phyloP scores from a whole-genome alignment of 1,140 invertebrate species.

The Papilio polytes region DNA sequence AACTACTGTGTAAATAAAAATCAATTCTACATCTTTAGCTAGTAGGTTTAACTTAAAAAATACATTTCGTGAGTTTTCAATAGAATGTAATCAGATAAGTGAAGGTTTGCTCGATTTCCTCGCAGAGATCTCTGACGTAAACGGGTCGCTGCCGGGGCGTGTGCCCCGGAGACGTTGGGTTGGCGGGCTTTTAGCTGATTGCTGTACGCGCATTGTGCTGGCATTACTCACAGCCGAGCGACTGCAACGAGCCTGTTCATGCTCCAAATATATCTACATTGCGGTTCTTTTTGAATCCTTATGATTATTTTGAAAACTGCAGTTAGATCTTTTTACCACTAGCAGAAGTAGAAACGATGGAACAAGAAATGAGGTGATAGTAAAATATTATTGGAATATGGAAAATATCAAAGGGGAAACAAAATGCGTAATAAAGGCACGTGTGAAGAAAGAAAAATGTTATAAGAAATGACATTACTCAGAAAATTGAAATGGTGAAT shows the following conservation, averaged over 20 bases:
- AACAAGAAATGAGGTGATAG: too few species aligned
- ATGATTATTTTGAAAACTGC: constrained; percentile 5
- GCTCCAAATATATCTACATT: constrained; percentile 22
- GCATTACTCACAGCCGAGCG: constrained; percentile 28
- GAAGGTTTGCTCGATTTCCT: constrained; percentile 22
- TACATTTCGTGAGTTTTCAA: not conserved
- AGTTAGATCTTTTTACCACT: not conserved
- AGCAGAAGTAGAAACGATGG: not conserved
- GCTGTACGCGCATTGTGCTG: constrained; percentile 14
- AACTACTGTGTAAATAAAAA: not conserved
- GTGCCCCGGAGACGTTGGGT: constrained; percentile 20
- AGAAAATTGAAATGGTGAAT: too few species aligned
- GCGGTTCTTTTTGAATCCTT: constrained; percentile 17
- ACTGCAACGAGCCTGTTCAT: not conserved
- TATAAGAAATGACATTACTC: too few species aligned
- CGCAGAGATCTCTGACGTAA: not conserved
- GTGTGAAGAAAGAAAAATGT: too few species aligned
- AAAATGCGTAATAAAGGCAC: too few species aligned
- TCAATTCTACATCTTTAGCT: not conserved
- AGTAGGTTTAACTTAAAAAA: not conserved
- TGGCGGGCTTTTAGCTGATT: constrained; percentile 35
- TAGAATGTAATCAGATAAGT: constrained; percentile 28
- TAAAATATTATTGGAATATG: too few species aligned
- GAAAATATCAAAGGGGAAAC: too few species aligned
- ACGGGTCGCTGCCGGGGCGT: not conserved